A percentile compares a stretch with the other conserved stretches of the same genome.
These are phyloP conservation scores for Rhodophaea formosa DNA, from an alignment of 2,888 invertebrate species.

Conservation along the genomic window DNA sequence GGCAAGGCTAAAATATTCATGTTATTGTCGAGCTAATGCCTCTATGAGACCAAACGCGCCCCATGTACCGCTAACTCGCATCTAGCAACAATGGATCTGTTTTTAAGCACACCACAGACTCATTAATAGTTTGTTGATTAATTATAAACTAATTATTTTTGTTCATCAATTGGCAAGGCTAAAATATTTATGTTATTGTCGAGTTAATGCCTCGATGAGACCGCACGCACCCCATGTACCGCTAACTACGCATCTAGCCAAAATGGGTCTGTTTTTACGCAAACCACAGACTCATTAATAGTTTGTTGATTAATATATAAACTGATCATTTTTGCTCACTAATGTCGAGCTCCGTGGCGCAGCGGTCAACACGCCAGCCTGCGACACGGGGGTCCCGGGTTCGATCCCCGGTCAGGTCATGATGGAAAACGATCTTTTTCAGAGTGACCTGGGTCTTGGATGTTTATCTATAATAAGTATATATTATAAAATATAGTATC, in stretches of 20 bases:
- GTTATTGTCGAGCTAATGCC: slow-evolving; percentile 72
- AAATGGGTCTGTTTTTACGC: slow-evolving; percentile 9
- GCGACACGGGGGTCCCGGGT: too few relatives aligned
- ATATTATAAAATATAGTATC: too few relatives aligned
- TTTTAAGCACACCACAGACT: slow-evolving; percentile 11
- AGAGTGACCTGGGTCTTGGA: too few relatives aligned
- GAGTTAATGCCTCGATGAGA: slow-evolving; percentile 66
- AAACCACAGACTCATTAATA: slow-evolving; percentile 7
- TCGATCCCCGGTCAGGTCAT: too few relatives aligned
- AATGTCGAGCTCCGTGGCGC: too few relatives aligned
- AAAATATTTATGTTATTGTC: slow-evolving; percentile 80
- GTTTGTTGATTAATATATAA: neutral
- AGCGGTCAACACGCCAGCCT: too few relatives aligned
- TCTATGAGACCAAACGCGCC: slow-evolving; percentile 55
- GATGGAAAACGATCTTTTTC: too few relatives aligned
- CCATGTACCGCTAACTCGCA: slow-evolving; percentile 30
- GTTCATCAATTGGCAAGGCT: too few relatives aligned
- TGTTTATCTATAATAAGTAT: too few relatives aligned
- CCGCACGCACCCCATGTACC: slow-evolving; percentile 41
- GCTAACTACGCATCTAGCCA: slow-evolving; percentile 18
- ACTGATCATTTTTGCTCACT: too few relatives aligned
- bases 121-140: neutral
- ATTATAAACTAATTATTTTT: too few relatives aligned
- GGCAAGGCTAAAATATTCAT: slow-evolving; percentile 80
- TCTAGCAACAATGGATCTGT: slow-evolving; percentile 9